These are phyloP conservation scores for Acrossocheilus fasciatus DNA, from an alignment of 2,797 vertebrate species.

Conservation along the genomic window DNA sequence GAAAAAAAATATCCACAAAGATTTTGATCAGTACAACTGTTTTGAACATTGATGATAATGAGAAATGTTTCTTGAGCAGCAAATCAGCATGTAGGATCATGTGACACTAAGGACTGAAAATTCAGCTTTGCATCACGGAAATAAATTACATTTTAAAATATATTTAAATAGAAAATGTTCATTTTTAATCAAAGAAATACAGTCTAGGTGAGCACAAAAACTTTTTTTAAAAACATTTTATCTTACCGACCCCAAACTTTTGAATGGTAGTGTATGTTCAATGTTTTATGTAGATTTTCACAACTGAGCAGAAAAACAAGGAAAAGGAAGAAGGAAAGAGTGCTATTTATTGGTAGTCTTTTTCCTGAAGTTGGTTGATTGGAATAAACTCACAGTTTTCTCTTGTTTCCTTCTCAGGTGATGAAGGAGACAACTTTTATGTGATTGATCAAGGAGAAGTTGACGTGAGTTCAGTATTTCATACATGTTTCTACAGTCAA, in stretches of 20 bases:
- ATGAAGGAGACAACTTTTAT: conserved; percentile 99
- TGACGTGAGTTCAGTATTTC: conserved; percentile 84
- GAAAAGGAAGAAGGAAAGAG: background rate
- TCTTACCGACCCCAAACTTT: background rate
- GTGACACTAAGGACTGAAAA: background rate
- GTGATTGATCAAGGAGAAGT: conserved; percentile 98
- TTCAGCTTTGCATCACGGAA: background rate
- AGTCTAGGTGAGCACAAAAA: background rate
- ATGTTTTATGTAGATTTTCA: background rate
- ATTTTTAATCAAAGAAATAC: background rate
- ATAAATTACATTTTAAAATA: too few species aligned
- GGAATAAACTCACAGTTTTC: conserved; percentile 30
- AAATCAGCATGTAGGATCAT: background rate
- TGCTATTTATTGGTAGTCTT: background rate
- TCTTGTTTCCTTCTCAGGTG: conserved; percentile 80
- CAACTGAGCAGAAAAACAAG: background rate
- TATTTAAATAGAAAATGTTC: background rate
- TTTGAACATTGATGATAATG: background rate
- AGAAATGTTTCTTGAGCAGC: background rate
- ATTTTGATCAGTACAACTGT: too few species aligned
- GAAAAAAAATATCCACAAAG: too few species aligned
- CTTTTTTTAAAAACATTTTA: background rate
- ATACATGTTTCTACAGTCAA: background rate
- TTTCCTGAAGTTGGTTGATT: background rate
- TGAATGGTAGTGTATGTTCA: background rate